Conservation (phyloP, 2,113 vertebrate species). For the Thunnus maccoyii region DNA sequence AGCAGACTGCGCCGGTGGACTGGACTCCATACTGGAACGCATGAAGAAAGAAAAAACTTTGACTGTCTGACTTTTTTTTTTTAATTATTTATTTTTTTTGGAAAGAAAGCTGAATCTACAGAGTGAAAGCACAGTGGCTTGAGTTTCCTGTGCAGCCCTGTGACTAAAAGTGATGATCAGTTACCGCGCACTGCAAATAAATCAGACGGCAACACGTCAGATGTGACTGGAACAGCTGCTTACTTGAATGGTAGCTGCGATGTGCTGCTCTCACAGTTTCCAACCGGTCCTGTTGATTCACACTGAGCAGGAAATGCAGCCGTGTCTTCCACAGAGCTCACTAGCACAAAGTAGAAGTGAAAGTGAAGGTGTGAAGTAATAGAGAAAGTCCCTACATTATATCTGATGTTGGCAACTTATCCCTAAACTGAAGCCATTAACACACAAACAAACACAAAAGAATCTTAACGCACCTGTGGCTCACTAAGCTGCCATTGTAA, state of each 20-base stretch:
- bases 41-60: constrained; percentile 18
- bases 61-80: not conserved
- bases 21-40: constrained; percentile 88
- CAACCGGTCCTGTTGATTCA: constrained; percentile 63
- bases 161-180: not conserved
- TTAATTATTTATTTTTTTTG: not conserved
- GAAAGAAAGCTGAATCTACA: not conserved
- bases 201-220: not conserved
- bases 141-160: not conserved
- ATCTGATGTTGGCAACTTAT: not conserved
- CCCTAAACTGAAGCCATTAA: not conserved
- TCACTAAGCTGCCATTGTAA: too few species aligned
- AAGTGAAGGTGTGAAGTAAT: constrained; percentile 33
- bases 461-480: not conserved
- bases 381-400: constrained; percentile 42
- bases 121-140: not conserved
- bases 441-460: not conserved
- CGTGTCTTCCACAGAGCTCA: constrained; percentile 82
- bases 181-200: not conserved
- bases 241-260: constrained; percentile 88
- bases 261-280: constrained; percentile 79
- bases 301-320: constrained; percentile 85
- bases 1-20: constrained; percentile 78
- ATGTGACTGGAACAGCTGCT: not conserved
- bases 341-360: constrained; percentile 74